Percentiles rank a stretch among this genome's conserved stretches.
These are phyloP conservation scores for Nomada ferruginata DNA, from an alignment of 2,888 invertebrate genomes.

Conservation along the genomic window DNA sequence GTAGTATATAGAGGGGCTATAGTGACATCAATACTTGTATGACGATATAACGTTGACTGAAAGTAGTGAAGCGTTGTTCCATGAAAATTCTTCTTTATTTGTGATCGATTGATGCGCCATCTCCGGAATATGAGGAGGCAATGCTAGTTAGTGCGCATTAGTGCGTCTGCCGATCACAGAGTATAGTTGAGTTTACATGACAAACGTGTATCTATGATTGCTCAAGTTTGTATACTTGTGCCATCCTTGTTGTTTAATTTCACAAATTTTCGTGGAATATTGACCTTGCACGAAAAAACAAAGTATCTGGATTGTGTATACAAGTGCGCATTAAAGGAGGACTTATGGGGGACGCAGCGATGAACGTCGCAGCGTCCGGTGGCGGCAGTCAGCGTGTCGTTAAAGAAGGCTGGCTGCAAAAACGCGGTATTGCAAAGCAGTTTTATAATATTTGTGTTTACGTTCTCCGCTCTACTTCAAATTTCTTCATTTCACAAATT, in stretches of 20 bases:
- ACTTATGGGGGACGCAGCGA: slow-evolving; percentile 86
- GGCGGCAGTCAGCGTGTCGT: slow-evolving; percentile 86
- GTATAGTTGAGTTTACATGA: slow-evolving; percentile 63
- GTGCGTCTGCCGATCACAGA: slow-evolving; percentile 66
- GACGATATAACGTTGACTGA: neutral
- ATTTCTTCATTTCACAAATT: too few relatives aligned
- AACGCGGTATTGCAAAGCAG: slow-evolving; percentile 87
- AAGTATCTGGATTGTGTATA: slow-evolving; percentile 33
- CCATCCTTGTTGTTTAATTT: slow-evolving; percentile 62
- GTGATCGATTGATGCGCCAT: slow-evolving; percentile 59
- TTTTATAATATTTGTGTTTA: slow-evolving; percentile 66
- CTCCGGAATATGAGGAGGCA: slow-evolving; percentile 51
- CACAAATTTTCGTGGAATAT: slow-evolving; percentile 53
- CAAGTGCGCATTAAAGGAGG: slow-evolving; percentile 57
- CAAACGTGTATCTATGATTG: slow-evolving; percentile 74
- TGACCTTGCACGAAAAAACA: slow-evolving; percentile 24
- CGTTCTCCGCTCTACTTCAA: neutral
- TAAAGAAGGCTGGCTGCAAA: slow-evolving; percentile 98
- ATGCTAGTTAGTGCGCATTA: slow-evolving; percentile 63
- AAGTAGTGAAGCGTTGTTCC: slow-evolving; percentile 14
- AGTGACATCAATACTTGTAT: neutral
- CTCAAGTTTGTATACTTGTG: slow-evolving; percentile 71
- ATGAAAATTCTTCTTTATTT: slow-evolving; percentile 49
- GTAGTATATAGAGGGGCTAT: neutral
- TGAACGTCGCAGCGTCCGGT: slow-evolving; percentile 84